Evolutionary conservation across 1,140 invertebrate species (phyloP).

Genomic region (Bradynema listronoti): DNA sequence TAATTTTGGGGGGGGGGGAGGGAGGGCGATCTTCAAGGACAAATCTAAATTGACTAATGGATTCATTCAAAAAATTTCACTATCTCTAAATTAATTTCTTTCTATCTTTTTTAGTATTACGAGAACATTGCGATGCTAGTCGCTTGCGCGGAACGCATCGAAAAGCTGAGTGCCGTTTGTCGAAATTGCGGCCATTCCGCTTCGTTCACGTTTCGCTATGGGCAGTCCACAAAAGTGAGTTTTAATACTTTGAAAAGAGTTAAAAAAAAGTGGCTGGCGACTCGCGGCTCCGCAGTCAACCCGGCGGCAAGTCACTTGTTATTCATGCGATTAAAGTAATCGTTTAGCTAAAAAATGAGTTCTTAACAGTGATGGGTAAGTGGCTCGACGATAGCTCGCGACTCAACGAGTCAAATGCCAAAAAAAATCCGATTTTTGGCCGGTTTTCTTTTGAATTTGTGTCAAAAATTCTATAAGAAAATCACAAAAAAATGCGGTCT

Average conservation of each 20-base stretch:
- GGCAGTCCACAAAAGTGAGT: conserved; percentile 35
- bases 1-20: too few species aligned
- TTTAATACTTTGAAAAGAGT: background rate
- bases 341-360: background rate
- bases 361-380: background rate
- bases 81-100: background rate
- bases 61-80: too few species aligned
- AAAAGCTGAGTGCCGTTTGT: conserved; percentile 66
- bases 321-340: too few species aligned
- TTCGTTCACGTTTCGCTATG: conserved; percentile 64
- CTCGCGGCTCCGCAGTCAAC: background rate
- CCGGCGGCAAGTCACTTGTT: background rate
- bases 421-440: too few species aligned
- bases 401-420: background rate
- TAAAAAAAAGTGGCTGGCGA: background rate
- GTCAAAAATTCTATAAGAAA: too few species aligned
- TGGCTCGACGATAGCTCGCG: background rate
- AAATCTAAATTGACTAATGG: too few species aligned
- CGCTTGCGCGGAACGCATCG: conserved; percentile 66
- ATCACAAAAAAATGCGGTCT: too few species aligned
- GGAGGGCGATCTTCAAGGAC: too few species aligned
- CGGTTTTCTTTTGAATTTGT: too few species aligned
- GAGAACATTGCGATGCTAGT: conserved; percentile 65
- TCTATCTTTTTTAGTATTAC: conserved; percentile 60
- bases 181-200: conserved; percentile 65